Percentiles rank a stretch among this genome's conserved stretches.
These are phyloP conservation scores for Chymomyza procnemis DNA, from an alignment of 2,888 invertebrate genomes.

Conservation along the genomic window DNA sequence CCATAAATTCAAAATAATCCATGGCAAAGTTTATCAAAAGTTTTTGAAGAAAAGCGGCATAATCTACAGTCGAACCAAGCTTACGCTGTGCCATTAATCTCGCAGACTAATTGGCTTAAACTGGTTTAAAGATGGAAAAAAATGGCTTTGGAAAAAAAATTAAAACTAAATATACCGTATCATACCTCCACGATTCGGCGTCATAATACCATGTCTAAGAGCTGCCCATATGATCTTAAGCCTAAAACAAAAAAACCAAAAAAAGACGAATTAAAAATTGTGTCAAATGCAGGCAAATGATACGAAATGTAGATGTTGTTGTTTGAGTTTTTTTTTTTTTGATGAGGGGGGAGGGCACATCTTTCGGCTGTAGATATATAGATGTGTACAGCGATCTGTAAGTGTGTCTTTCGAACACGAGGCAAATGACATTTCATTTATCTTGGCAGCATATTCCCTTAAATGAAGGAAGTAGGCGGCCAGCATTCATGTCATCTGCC, in stretches of 20 bases:
- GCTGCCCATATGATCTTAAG: background rate
- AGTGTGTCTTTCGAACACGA: slow-evolving; percentile 15
- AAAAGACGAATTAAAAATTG: no score
- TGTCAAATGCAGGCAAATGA: background rate
- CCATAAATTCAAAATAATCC: no score
- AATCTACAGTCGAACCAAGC: no score
- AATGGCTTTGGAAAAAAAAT: no score
- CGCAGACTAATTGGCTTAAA: no score
- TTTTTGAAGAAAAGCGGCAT: no score
- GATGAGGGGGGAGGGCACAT: background rate
- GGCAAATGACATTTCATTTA: slow-evolving; percentile 66
- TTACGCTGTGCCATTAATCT: no score
- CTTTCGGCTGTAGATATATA: slow-evolving; percentile 8
- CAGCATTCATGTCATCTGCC: slow-evolving; percentile 43
- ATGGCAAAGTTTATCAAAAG: no score
- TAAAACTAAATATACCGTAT: no score
- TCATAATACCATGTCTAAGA: background rate
- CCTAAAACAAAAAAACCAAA: background rate
- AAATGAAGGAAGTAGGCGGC: slow-evolving; percentile 34
- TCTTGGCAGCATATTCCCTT: slow-evolving; percentile 37
- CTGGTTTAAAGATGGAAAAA: no score
- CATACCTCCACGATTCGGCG: background rate
- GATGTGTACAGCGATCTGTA: slow-evolving; percentile 16
- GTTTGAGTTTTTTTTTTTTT: background rate
- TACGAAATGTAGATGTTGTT: background rate